These are phyloP conservation scores for Graptemys geographica DNA, from an alignment of 2,797 vertebrate genomes.

Conservation along the genomic window DNA sequence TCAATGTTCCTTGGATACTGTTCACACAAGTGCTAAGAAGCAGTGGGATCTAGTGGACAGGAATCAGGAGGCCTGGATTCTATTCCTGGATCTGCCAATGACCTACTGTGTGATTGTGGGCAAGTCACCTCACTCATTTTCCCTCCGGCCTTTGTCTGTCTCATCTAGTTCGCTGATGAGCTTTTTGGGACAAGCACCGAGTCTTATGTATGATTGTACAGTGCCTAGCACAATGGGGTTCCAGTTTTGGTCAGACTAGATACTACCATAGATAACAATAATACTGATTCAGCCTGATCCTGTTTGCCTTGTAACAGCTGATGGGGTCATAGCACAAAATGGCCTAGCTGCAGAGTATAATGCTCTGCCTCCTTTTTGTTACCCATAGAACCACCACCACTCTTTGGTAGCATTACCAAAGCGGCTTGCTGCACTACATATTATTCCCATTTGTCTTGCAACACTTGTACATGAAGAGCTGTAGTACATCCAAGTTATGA, in stretches of 20 bases:
- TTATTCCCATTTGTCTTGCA: background rate
- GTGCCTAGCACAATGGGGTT: background rate
- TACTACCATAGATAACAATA: background rate
- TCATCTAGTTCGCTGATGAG: background rate
- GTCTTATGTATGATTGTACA: background rate
- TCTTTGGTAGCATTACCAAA: background rate
- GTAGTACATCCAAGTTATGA: background rate
- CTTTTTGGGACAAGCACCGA: background rate
- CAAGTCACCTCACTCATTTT: background rate
- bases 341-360: background rate
- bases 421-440: background rate
- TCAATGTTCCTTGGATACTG: background rate
- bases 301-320: background rate
- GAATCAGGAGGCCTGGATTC: accelerated
- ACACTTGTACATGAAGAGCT: background rate
- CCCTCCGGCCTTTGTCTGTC: background rate
- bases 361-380: background rate
- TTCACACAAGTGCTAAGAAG: background rate
- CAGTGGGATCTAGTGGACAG: background rate
- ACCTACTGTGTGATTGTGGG: background rate
- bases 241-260: background rate
- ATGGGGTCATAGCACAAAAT: background rate
- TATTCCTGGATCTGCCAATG: background rate
- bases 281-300: background rate
- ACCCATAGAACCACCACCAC: background rate